Base-by-base conservation (phyloP, 2,797 vertebrate genomes). In the Rhincodon typus region DNA sequence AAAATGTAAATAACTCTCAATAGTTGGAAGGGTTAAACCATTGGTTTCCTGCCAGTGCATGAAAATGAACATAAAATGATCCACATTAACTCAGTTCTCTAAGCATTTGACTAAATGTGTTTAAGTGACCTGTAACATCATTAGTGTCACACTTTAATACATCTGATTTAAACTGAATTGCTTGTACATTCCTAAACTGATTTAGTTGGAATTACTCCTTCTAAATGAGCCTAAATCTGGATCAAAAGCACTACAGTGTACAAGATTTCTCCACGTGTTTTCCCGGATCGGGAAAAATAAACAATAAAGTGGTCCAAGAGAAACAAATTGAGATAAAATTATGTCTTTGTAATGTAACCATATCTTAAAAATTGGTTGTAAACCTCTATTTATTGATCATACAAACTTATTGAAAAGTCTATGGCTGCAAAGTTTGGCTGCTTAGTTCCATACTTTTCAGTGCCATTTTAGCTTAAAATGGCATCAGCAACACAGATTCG, bases 101-200 rank as follows among this genome's bases (percentile, higher is more conserved):
- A 27, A 38, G n/a, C 50, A 94, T 94, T 94, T 94, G n/a, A 69
- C 8, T 10, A 94, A 72, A 69, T 72, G 50, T 94, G n/a, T 25
- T 94, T 50, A 94, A 46, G 69, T 72, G 42, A 27, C 10, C 69
- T 72, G 38, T 50, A 70, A 50, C 17, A 72, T 25, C 8, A 94
- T 94, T 94, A 72, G 38, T 72, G 93, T 72, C 69, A 72, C 93
- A 94, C 72, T 72, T 72, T 72, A 94, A 46, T 94, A 46, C 72
- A 94, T 46, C 38, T 94, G 69, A 50, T 94, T 94, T 94, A 94
- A 94, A 50, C 10, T 94, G 69, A 27, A 50, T 72, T 94, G 42
- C n/a, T 94, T 46, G 66, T 70, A n/a, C 91, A 70, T 94, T 70
- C 38, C 42, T 72, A 15, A 27, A 72, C 93, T 94, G 93, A 94